Conservation (phyloP, 2,113 vertebrate genomes). For the Salvelinus namaycush region DNA sequence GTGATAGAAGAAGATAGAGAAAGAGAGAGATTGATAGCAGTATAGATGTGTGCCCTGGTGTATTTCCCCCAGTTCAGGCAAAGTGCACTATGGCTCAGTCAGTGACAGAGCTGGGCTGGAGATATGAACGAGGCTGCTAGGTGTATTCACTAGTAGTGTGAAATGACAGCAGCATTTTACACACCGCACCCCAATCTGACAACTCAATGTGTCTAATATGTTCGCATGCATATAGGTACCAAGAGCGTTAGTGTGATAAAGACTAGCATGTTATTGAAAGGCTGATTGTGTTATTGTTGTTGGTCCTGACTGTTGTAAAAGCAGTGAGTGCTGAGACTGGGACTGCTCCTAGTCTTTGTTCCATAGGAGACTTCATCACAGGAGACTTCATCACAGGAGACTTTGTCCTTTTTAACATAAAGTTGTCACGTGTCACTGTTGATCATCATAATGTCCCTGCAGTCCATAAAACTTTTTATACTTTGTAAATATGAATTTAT, state of each 20-base stretch:
- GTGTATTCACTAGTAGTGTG: constrained; percentile 27
- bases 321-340: neutral
- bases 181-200: constrained; percentile 21
- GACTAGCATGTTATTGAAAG: constrained; percentile 8
- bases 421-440: constrained; percentile 30
- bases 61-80: constrained; percentile 51
- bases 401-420: constrained; percentile 29
- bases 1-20: neutral
- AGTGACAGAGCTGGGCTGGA: constrained; percentile 34
- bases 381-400: constrained; percentile 7
- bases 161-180: constrained; percentile 37
- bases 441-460: constrained; percentile 35
- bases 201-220: constrained; percentile 22
- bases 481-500: constrained; percentile 55
- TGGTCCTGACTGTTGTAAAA: constrained; percentile 6
- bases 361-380: constrained; percentile 15
- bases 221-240: constrained; percentile 28
- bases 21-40: neutral
- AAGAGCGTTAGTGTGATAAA: neutral
- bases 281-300: constrained; percentile 8
- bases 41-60: constrained; percentile 27
- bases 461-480: constrained; percentile 44
- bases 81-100: constrained; percentile 28
- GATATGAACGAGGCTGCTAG: constrained; percentile 11
- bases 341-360: constrained; percentile 21